Evolutionary conservation across 2,797 vertebrate genomes (phyloP), one percentile per base, ranked within the genome.

Genomic region (Saxicola maurus): DNA sequence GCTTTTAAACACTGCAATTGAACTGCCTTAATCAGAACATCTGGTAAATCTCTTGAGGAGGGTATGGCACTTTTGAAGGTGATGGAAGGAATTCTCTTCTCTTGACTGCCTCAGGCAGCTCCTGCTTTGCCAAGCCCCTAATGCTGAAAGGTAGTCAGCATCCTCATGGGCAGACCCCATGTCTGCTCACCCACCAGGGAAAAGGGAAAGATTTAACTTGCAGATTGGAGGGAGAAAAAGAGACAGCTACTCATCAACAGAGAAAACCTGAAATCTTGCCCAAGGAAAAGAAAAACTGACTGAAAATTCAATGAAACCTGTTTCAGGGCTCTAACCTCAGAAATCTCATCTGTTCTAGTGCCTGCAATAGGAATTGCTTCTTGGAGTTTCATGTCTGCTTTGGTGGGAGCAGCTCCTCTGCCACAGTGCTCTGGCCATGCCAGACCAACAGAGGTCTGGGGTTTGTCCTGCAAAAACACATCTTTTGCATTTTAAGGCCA

Each of bases 21-120:
- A 95, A 79, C 82, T 53, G 81, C 80, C 80, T 95, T 94, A 91
- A 94, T 95, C 93, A 93, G 91, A 96, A 94, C 92, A 96, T 90
- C 93, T 96, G 95, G 64, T 76, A 86, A 91, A 79, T 84, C 91
- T 90, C 92, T 89, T 42, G 92, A 77, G 91, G 77, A 84, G 24
- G 51, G 12, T 35, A 67, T 55, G 77, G 67, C 5, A 23, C 64
- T 92, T 96, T 76, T 91, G 87, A 94, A 93, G 64, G 68, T 17
- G 4, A 86, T 64, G 42, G 64, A 93, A 83, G 61, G 82, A 87
- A 89, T 82, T 87, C 10, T 86, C n/a, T 81, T 83, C 69, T 57
- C 85, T 73, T 74, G 33, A 31, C 52, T 89, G 80, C 55, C 83
- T 37, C 52, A 74, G 75, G 79, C 46, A 73, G 57, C 46, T 74